Evolutionary conservation across 2,888 invertebrate species (phyloP), one percentile per base, ranked within the genome.

Genomic region (Drosophila histrio): DNA sequence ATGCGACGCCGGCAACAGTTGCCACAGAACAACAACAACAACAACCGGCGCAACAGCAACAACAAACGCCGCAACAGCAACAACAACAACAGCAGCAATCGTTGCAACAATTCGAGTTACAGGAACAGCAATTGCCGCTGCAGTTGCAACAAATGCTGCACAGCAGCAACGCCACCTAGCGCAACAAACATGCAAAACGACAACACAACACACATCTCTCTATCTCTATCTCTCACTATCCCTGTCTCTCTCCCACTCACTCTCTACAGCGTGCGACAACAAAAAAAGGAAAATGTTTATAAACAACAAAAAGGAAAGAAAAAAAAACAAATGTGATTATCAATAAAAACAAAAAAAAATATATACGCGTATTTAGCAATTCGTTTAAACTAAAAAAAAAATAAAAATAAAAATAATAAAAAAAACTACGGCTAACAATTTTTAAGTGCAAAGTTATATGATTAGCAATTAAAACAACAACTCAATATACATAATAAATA

Each of bases 381-480:
- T 64, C 52, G 73, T 72, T 66, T 49, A 52, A 81, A 60, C 49
- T 65, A 44, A 64, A 59, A 63, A 21, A 44, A 68, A 34, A 54
- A 52, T 52, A 53, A 34, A 41, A 50, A 32, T 41, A 65, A 58
- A 62, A 65, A 32, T n/a, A 58, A 46, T 58, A 50, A 68, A 72
- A 46, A 56, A 69, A 38, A 36, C 50, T 61, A 79, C 61, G 58
- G 67, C 86, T 79, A 81, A 87, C 56, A 64, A 78, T 68, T 79
- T 77, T 71, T 86, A 86, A 88, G 76, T 70, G 76, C 62, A 75
- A 69, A 61, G 65, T 78, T 78, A 78, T 75, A 71, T 83, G 72
- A 72, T 74, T 77, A 80, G 71, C 34, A 11, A 56, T 67, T 59
- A 44, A 53, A 78, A 41, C 15, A 56, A 44, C 21, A 60, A 77